Conservation (phyloP, 2,113 vertebrate species). For the Epinephelus lanceolatus region DNA sequence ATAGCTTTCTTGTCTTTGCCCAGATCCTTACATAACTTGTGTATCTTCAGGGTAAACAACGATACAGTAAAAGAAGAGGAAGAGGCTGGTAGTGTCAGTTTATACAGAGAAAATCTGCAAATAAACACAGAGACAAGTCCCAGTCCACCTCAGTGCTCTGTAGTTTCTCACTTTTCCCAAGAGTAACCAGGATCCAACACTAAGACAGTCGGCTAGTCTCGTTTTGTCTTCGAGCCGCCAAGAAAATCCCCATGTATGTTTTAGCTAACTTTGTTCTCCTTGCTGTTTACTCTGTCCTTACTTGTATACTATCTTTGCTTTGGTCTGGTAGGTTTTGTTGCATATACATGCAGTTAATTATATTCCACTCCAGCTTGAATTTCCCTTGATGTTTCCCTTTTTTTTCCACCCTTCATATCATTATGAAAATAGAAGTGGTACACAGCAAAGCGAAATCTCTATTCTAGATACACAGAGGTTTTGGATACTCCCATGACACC, state of each 20-base stretch:
- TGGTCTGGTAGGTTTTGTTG: conserved; percentile 51
- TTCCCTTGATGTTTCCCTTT: conserved; percentile 58
- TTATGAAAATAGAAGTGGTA: conserved; percentile 71
- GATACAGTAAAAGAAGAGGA: conserved; percentile 25
- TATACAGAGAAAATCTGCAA: conserved; percentile 53
- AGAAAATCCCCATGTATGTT: conserved; percentile 58
- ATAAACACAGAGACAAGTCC: conserved; percentile 63
- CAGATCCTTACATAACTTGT: conserved; percentile 43
- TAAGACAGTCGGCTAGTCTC: conserved; percentile 22
- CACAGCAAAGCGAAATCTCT: conserved; percentile 68
- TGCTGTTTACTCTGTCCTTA: conserved; percentile 57
- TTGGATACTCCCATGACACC: conserved; percentile 70
- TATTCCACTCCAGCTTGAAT: conserved; percentile 48
- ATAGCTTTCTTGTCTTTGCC: conserved; percentile 42
- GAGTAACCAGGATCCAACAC: conserved; percentile 29
- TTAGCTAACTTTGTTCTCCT: conserved; percentile 56
- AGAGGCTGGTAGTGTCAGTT: conserved; percentile 20
- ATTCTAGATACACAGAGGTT: conserved; percentile 67
- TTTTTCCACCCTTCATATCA: conserved; percentile 31
- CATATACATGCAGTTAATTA: conserved; percentile 67
- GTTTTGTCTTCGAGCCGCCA: conserved; percentile 21
- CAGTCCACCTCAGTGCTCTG: conserved; percentile 29
- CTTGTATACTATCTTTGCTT: conserved; percentile 45
- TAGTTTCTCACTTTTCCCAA: conserved; percentile 34
- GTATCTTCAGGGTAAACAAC: conserved; percentile 47